Evolutionary conservation across 2,888 invertebrate species (phyloP), one percentile per base, ranked within the genome.

Genomic region (Brachypterus glaber): DNA sequence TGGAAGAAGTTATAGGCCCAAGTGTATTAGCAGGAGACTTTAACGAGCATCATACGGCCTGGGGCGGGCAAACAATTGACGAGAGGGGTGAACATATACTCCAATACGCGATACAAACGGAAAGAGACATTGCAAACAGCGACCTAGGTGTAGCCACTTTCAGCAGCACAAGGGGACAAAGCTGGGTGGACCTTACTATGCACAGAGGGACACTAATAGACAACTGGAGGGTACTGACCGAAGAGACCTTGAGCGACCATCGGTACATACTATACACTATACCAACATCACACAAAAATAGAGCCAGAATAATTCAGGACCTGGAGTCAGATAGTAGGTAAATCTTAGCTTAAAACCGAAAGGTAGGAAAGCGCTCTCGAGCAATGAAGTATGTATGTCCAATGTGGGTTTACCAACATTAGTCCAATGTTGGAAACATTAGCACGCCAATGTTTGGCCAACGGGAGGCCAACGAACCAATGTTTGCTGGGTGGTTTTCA

Each of bases 181-280:
- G 48, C 27, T 48, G 40, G 40, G 30, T 49, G 2, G 48, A 50
- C 30, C 15, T 49, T 1, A 44, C 45, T 1, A n/a, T 41, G 13
- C 33, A 33, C 0, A 47, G 35, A 27, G 29, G 38, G 2, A 24
- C 33, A 3, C 17, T 8, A 4, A 17, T 40, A 3, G 14, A 12
- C 1, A 30, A 35, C 13, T 45, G 48, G 47, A 17, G 2, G 4
- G 45, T 50, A 5, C 1, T 18, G 4, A 39, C 37, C 1, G 41
- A 42, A 3, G 48, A 51, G 9, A 39, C 30, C 0, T 27, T 49
- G 7, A 47, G 48, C 30, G 46, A 46, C 26, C 51, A 51, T 27
- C 31, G 33, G 7, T 41, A 39, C n/a, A 30, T 46, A 1, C 17
- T 9, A 4, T 47, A 11, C n/a, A 11, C n/a, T n/a, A n/a, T n/a